These are phyloP conservation scores for Butorides virescens DNA, from an alignment of 2,113 vertebrate species.

Conservation along the genomic window DNA sequence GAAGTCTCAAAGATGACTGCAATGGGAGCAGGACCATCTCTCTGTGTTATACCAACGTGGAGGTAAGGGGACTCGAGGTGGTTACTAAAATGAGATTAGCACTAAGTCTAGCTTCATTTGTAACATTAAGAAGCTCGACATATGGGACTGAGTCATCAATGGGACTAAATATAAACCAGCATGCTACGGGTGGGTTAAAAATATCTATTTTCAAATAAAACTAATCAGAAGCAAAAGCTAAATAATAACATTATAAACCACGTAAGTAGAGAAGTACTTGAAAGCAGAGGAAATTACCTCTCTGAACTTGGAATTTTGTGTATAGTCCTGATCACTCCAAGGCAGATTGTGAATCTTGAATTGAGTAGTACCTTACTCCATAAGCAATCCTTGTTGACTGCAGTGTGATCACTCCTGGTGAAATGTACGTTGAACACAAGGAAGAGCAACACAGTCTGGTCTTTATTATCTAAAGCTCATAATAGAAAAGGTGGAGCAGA, in stretches of 20 bases:
- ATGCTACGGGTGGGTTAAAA: constrained; percentile 11
- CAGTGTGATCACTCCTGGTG: constrained; percentile 17
- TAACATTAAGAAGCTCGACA: constrained; percentile 30
- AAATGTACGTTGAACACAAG: constrained; percentile 33
- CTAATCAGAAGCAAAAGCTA: constrained; percentile 66
- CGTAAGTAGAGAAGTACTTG: constrained; percentile 52
- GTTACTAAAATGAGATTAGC: constrained; percentile 10
- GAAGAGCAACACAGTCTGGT: constrained; percentile 50
- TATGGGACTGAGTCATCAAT: constrained; percentile 14
- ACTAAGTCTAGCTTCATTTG: constrained; percentile 1
- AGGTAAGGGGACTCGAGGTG: background rate
- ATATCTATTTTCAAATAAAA: constrained; percentile 60
- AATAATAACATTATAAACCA: constrained; percentile 49
- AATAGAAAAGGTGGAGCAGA: constrained; percentile 59
- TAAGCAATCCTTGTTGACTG: constrained; percentile 32
- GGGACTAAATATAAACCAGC: constrained; percentile 51
- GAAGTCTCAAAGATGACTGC: background rate
- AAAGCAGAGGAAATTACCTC: constrained; percentile 63
- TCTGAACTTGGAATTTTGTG: constrained; percentile 31
- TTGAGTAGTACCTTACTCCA: constrained; percentile 38
- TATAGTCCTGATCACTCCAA: constrained; percentile 34
- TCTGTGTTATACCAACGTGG: background rate
- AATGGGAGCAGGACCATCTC: background rate
- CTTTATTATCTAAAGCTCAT: constrained; percentile 49
- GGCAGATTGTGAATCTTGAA: constrained; percentile 55